Conservation (phyloP, 2,113 vertebrate species). For the Oxyruncus cristatus region DNA sequence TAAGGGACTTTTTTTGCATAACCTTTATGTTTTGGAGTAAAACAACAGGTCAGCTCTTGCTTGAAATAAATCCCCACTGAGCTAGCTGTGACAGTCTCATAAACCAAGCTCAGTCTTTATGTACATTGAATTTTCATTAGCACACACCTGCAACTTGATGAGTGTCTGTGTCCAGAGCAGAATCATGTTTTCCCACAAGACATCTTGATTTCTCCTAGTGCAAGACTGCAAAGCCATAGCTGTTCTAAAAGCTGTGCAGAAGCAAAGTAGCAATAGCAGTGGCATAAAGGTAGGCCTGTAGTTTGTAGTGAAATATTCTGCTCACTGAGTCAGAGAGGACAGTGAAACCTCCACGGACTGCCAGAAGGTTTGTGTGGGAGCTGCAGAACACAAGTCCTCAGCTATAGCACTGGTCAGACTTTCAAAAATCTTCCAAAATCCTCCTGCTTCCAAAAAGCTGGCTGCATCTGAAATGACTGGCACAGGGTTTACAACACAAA, state of each 20-base stretch:
- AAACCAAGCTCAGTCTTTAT: neutral
- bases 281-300: neutral
- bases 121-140: neutral
- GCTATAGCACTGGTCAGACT: neutral
- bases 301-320: neutral
- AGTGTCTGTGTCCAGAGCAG: neutral
- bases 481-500: neutral
- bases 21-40: neutral
- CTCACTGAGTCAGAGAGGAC: conserved; percentile 2
- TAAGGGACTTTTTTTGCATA: neutral
- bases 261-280: neutral
- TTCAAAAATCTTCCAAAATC: neutral
- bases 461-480: neutral
- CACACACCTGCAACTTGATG: neutral
- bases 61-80: neutral
- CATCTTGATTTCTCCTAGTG: neutral
- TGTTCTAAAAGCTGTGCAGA: neutral
- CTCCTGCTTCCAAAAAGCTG: neutral
- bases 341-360: neutral
- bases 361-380: conserved; percentile 34
- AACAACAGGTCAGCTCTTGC: neutral
- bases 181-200: neutral
- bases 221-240: neutral
- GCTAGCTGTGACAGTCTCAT: neutral
- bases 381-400: neutral